Evolutionary conservation across 2,113 vertebrate species (phyloP), one percentile per base, ranked within the genome.

Genomic region (Microcebus lehilahytsara): DNA sequence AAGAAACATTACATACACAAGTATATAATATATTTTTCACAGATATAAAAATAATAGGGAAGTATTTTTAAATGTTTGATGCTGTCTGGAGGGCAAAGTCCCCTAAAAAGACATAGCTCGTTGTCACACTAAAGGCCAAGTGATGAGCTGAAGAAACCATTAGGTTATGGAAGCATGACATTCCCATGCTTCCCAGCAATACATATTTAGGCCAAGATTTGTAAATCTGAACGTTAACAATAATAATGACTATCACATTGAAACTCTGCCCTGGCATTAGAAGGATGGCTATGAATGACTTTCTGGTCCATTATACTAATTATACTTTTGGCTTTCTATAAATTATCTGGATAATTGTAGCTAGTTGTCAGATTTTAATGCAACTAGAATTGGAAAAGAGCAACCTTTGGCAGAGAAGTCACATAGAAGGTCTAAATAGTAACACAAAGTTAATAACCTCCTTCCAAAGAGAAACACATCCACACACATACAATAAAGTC

Each of bases 331-430:
- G 27, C 2, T 91, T 95, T 96, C 42, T 66, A 17, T 86, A 96
- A 96, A 93, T 96, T 90, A 74, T 89, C 12, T 86, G 51, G 49
- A 60, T 95, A 96, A 95, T 60, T 92, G 22, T 92, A 69, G 51
- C 30, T 23, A 60, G 34, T 94, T 85, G 85, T 94, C 51, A 96
- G 25, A 23, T 3, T 81, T 88, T 83, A 94, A 2, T 40, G 7
- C 30, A 88, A 85, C 37, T 53, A 14, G 40, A 92, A 51, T 78
- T 77, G 11, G 40, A 69, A 89, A 92, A 91, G 19, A 66, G 2
- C 3, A 85, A 92, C 2, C 1, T 81, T 67, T 93, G 56, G 22
- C 56, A 89, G 13, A 74, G 51, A 92, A 80, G 10, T 46, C 34
- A 34, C 19, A 78, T 9, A 77, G 6, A 81, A 62, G 4, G 37